Base-by-base conservation (phyloP, 2,888 invertebrate genomes). In the Hyposoter didymator region DNA sequence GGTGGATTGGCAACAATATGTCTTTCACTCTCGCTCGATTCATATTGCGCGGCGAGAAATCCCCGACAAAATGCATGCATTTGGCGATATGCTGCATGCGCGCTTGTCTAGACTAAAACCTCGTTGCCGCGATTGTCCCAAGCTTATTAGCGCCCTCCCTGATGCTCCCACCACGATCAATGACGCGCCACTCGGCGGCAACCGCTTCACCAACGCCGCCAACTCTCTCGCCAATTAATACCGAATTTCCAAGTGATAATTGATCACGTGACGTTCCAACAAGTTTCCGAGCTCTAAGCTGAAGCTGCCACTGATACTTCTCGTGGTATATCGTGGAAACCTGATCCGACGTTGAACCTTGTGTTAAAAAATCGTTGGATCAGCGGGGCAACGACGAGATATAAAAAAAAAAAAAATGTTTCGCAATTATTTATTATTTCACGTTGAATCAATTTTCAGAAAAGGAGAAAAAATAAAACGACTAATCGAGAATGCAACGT, bases 111-210 rank as follows among this genome's bases (percentile, higher is more conserved):
- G 83, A 83, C 78, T 19, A 45, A n/a, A 47, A 28, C 43, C 43
- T 62, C 45, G 49, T 35, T 55, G 22, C 67, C 67, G 28, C 2
- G 49, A 55, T 52, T 64, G 55, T 19, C 52, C 32, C 22, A 59
- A 78, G 78, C 78, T 83, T 83, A 83, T 83, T 83, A 83, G 55
- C 49, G 32, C 39, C 55, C 39, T 39, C 39, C 39, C 39, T 28
- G n/a, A n/a, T n/a, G 28, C 35, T 14, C 49, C 32, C 32, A 4
- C n/a, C 28, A 66, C 39, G 35, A 39, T 66, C 66, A 66, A 39
- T 66, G 66, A 39, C 66, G 66, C 66, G 66, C n/a, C 39, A 39
- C 64, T 35, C 64, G 7, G 39, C 66, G 39, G 19, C n/a, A 66
- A 59, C 59, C 28, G 12, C 14, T n/a, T 17, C 32, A 17, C 62